phyloP scores from a whole-genome alignment of 2,888 invertebrate genomes.

The Drosophila falleni region DNA sequence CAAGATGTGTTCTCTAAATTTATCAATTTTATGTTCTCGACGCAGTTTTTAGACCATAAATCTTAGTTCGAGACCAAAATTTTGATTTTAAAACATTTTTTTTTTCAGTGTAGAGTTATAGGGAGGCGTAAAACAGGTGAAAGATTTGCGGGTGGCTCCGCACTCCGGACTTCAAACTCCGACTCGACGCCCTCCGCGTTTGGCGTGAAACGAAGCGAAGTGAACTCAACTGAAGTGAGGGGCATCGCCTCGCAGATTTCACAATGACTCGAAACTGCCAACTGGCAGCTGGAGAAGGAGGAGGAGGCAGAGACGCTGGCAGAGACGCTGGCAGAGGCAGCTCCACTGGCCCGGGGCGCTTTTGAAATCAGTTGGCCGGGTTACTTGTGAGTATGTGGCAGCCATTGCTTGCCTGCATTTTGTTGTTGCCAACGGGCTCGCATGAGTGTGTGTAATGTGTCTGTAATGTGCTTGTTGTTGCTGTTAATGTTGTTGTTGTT shows the following conservation, averaged over 20 bases:
- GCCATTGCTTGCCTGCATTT: conserved; percentile 39
- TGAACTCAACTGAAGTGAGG: conserved; percentile 53
- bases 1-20: too few species aligned
- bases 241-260: conserved; percentile 55
- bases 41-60: too few species aligned
- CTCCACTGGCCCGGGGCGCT: conserved; percentile 35
- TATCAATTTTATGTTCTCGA: too few species aligned
- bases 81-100: too few species aligned
- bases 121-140: conserved; percentile 55
- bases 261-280: conserved; percentile 54
- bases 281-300: not conserved
- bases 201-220: conserved; percentile 55
- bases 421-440: conserved; percentile 1
- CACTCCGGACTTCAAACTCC: conserved; percentile 30
- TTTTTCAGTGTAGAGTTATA: too few species aligned
- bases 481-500: conserved; percentile 21
- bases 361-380: conserved; percentile 59
- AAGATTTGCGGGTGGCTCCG: conserved; percentile 71
- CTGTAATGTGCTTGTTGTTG: conserved; percentile 24
- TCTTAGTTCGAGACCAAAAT: too few species aligned
- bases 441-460: conserved; percentile 7
- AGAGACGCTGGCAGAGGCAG: not conserved
- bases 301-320: not conserved
- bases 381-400: conserved; percentile 34
- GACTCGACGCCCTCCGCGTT: conserved; percentile 37